Evolutionary conservation across 2,888 invertebrate species (phyloP), one percentile per base, ranked within the genome.

Genomic region (Cerastoderma edule): DNA sequence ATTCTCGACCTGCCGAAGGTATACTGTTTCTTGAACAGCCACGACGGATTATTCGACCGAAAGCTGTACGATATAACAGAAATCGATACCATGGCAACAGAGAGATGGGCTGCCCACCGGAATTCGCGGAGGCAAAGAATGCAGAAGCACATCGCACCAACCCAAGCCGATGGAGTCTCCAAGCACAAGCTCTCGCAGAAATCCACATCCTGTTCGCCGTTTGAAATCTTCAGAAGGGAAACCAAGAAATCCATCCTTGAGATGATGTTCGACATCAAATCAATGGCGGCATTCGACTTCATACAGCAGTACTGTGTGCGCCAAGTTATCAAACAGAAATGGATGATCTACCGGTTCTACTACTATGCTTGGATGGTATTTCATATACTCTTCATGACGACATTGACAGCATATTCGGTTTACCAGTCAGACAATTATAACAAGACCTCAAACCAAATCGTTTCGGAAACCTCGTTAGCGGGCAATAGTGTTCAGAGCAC

Each of bases 31-130:
- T 78, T 87, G 19, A 85, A 85, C 68, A 77, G 82, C 39, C 85
- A 87, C 72, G 88, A 89, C 68, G 89, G 89, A 24, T 68, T 88
- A 22, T 87, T 87, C 77, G 88, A 89, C 68, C 74, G 83, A n/a
- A 85, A 86, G 33, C 68, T 81, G 28, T 87, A 83, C 69, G 89
- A 89, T 67, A 84, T 89, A 28, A 86, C 88, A 5, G 89, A 89
- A 67, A 86, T 89, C 27, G 88, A 89, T 68, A 85, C 86, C 16
- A 73, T 86, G 16, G 77, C 85, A 2, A 83, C 75, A 24, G 75
- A 72, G 67, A 73, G 69, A 24, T 80, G 80, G 83, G 67, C 72
- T 3, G 28, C 32, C 24, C 64, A 72, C 48, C 74, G 79, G 53
- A 72, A 72, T 30, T 28, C 13, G 10, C 71, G 64, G 19, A 28